phyloP scores from a whole-genome alignment of 2,113 vertebrate genomes.

The Petaurus breviceps region DNA sequence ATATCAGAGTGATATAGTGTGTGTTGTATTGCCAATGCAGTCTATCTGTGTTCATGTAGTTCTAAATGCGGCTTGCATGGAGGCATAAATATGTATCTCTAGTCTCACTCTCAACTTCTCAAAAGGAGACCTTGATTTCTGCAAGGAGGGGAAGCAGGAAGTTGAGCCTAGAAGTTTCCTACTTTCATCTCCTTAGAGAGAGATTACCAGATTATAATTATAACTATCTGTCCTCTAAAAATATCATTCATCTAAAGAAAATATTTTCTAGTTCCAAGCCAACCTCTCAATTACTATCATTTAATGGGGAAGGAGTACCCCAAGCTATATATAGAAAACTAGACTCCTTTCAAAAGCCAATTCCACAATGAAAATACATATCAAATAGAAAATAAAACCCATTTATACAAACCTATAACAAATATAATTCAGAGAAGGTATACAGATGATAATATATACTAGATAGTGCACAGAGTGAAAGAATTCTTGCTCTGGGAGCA shows the following conservation, averaged over 20 bases:
- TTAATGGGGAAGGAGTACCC: neutral
- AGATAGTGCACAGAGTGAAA: neutral
- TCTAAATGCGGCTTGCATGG: neutral
- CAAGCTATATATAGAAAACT: neutral
- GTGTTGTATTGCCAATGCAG: neutral
- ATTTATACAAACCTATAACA: neutral
- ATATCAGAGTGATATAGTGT: neutral
- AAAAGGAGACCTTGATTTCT: neutral
- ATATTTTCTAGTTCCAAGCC: neutral
- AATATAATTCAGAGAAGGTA: too few relatives aligned
- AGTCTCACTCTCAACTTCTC: too few relatives aligned
- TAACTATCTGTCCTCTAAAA: neutral
- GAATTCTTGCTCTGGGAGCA: neutral
- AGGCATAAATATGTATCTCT: neutral
- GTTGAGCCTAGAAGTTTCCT: neutral
- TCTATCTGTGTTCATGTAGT: too few relatives aligned
- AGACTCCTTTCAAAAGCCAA: neutral
- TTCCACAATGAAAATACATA: neutral
- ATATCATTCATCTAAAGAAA: neutral
- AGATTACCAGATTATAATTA: neutral
- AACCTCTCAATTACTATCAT: neutral
- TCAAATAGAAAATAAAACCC: neutral
- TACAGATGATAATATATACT: too few relatives aligned
- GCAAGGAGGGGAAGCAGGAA: neutral
- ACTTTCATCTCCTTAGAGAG: neutral